Percentiles rank a stretch among this genome's conserved stretches.
These are phyloP conservation scores for Carabus problematicus DNA, from an alignment of 2,888 invertebrate genomes.

Conservation along the genomic window DNA sequence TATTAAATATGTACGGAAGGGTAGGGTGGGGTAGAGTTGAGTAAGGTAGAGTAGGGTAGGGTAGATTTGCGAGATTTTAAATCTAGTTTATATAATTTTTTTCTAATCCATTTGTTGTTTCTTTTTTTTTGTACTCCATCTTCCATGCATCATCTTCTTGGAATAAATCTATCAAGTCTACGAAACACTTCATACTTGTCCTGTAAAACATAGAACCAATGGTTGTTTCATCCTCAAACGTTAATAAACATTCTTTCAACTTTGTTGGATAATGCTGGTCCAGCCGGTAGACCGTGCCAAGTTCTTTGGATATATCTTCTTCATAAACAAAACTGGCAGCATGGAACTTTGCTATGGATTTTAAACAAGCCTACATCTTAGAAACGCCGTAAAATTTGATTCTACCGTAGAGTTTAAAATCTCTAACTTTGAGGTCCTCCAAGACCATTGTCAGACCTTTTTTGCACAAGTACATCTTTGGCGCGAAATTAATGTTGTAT, in stretches of 20 bases:
- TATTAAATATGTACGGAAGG: too few species aligned
- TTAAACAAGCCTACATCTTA: constrained; percentile 61
- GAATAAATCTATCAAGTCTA: constrained; percentile 48
- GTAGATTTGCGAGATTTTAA: too few species aligned
- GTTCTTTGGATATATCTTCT: constrained; percentile 50
- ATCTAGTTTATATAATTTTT: too few species aligned
- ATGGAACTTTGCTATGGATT: constrained; percentile 63
- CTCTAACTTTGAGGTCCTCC: constrained; percentile 49
- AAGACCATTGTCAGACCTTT: constrained; percentile 48
- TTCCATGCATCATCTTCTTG: constrained; percentile 46
- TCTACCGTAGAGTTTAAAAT: constrained; percentile 47
- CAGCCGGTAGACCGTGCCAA: constrained; percentile 45
- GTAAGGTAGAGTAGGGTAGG: too few species aligned
- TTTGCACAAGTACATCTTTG: constrained; percentile 49
- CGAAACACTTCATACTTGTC: constrained; percentile 46
- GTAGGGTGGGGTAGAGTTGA: too few species aligned
- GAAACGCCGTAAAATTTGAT: constrained; percentile 59
- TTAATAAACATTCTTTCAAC: constrained; percentile 48
- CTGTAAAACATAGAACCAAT: constrained; percentile 18
- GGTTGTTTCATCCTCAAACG: constrained; percentile 37
- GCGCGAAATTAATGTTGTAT: constrained; percentile 49
- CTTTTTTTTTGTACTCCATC: constrained; percentile 43
- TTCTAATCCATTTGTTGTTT: too few species aligned
- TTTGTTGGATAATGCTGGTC: constrained; percentile 46
- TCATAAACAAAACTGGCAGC: constrained; percentile 62